Evolutionary conservation across 2,888 invertebrate genomes (phyloP).

Genomic region (Cheilosia vernalis): DNA sequence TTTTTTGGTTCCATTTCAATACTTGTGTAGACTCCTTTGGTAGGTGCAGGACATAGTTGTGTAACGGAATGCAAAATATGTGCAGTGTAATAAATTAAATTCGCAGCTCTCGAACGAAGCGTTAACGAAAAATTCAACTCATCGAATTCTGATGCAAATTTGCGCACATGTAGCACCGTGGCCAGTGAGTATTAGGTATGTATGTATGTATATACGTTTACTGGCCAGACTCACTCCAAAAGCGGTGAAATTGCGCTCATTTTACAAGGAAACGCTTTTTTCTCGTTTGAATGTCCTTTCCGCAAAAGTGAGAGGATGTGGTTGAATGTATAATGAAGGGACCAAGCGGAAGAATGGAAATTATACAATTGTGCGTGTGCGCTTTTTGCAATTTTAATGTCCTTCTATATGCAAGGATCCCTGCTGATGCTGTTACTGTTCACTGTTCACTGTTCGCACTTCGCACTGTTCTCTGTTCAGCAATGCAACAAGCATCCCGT

Average conservation of each 20-base stretch:
- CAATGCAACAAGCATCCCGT: conserved; percentile 57
- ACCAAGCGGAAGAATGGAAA: conserved; percentile 14
- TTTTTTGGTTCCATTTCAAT: conserved; percentile 12
- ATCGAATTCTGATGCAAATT: conserved; percentile 69
- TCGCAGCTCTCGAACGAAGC: conserved; percentile 32
- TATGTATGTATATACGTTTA: too few species aligned
- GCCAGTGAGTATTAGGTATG: neutral
- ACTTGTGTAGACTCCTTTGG: conserved; percentile 18
- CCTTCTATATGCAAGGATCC: conserved; percentile 18
- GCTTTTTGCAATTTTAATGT: conserved; percentile 68
- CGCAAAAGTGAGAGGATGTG: conserved; percentile 48
- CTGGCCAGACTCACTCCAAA: neutral
- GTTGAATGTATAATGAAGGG: conserved; percentile 24
- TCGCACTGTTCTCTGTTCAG: neutral
- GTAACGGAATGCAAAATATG: conserved; percentile 68
- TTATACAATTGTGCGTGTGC: conserved; percentile 33
- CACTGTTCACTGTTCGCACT: too few species aligned
- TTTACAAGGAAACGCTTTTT: conserved; percentile 43
- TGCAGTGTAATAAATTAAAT: conserved; percentile 71
- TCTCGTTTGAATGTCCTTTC: conserved; percentile 7
- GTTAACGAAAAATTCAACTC: conserved; percentile 33
- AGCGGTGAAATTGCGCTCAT: conserved; percentile 21
- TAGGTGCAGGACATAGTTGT: conserved; percentile 54
- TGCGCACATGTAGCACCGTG: conserved; percentile 36
- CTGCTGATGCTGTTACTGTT: neutral